Evolutionary conservation across 2,888 invertebrate genomes (phyloP), one percentile per base, ranked within the genome.

Genomic region (Minunthozetes semirufus): DNA sequence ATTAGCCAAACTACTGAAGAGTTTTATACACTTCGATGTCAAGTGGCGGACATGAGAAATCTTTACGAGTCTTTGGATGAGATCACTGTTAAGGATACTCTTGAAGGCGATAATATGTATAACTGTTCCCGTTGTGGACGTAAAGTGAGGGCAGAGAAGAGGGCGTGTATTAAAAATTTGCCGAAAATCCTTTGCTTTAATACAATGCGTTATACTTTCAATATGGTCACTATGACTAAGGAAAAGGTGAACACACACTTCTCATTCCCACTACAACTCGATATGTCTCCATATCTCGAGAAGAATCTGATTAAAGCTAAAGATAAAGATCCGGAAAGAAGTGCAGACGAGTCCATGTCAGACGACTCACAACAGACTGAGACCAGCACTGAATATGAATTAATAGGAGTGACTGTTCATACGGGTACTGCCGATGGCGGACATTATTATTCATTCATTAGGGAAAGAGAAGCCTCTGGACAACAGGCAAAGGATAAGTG

Each of bases 381-480:
- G n/a, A 71, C 27, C 33, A 74, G 70, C 22, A 85, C 83, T 78
- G 84, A 86, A 76, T 87, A 91, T 84, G 92, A 93, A 83, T 83
- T 94, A 78, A 93, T 93, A 77, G 96, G 96, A 15, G 94, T 96
- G 15, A 96, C 96, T 0, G 96, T 96, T 0, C 96, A 96, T 84
- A 96, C 96, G 19, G 96, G 96, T n/a, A 96, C 94, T 0, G 96
- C 96, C 0, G 96, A 96, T 83, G 95, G 95, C 73, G 96, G 96
- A 0, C 96, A 96, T 84, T 96, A 96, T 84, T 95, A 95, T 84
- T 83, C 84, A 91, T 96, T 96, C 83, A 96, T 96, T 77, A 88
- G 94, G 78, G 95, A 95, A 84, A 87, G 94, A 50, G 88, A 89
- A 76, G 85, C 85, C 0, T 83, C 85, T 0, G 87, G 86, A 71